A percentile compares a stretch with the other conserved stretches of the same genome.
These are phyloP conservation scores for Callosobruchus maculatus DNA, from an alignment of 2,888 invertebrate genomes.

Conservation along the genomic window DNA sequence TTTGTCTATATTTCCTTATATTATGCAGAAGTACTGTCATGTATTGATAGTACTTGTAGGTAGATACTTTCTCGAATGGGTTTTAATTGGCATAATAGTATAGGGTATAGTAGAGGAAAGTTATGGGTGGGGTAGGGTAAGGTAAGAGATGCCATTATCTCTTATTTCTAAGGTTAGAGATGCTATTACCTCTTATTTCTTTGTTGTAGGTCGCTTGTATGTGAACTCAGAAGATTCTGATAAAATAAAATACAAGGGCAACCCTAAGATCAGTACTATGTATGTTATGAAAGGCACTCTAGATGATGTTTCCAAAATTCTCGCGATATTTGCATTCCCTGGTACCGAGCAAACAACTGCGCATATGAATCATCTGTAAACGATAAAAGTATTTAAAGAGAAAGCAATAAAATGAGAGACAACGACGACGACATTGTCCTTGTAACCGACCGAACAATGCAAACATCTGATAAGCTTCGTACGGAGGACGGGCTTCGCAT, in stretches of 20 bases:
- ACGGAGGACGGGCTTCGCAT: not conserved
- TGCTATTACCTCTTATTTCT: not conserved
- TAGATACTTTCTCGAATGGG: too few species aligned
- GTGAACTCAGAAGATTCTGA: constrained; percentile 85
- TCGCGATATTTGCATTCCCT: too few species aligned
- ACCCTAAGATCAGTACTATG: constrained; percentile 97
- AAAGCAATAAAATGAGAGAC: not conserved
- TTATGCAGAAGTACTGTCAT: too few species aligned
- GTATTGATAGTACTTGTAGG: too few species aligned
- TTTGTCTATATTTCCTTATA: too few species aligned
- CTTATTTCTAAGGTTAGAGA: too few species aligned
- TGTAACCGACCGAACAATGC: not conserved
- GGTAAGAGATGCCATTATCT: too few species aligned
- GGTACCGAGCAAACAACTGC: not conserved
- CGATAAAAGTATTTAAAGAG: not conserved
- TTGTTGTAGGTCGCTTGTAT: constrained; percentile 57
- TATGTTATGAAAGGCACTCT: constrained; percentile 83
- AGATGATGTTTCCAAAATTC: constrained; percentile 75
- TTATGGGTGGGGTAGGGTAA: too few species aligned
- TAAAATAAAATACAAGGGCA: constrained; percentile 89
- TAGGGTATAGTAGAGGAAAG: too few species aligned
- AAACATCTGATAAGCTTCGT: not conserved
- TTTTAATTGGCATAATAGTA: too few species aligned
- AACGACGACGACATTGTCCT: not conserved
- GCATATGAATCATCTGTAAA: not conserved